Evolutionary conservation across 2,113 vertebrate species (phyloP), one percentile per base, ranked within the genome.

Genomic region (Scomber colias): DNA sequence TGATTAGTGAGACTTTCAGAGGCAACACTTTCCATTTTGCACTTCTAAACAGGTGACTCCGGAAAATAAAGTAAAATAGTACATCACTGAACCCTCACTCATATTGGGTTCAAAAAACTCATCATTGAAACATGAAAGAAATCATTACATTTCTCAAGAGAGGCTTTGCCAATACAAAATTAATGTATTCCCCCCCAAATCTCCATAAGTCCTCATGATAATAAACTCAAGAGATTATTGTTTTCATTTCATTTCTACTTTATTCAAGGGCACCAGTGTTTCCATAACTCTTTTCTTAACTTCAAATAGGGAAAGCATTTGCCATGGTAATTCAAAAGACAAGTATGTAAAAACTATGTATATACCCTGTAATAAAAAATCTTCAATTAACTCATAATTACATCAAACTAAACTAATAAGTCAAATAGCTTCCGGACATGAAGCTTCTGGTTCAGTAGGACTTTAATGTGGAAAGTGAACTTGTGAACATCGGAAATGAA

Each of bases 401-500:
- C 24, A 5, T 40, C 3, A 15, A 54, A 19, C n/a, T 19, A 21
- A 10, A 31, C 15, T 8, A 19, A 21, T 1, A 21, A 70, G 17
- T 16, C 63, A 65, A 53, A 76, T 63, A 83, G 30, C 0, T 46
- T 11, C 11, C 21, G 31, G 27, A 27, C 60, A 69, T 1, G 12
- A 27, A 14, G 14, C n/a, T 48, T 54, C 11, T 2, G 3, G 31
- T 19, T 15, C 4, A 17, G 50, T 40, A 12, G 13, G 7, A 45
- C 10, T 11, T 24, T 45, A 54, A 27, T 55, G 17, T 44, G n/a
- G 7, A 65, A 44, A 50, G n/a, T 15, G 6, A 81, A 71, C 5
- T 53, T 59, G 51, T 56, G 24, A 68, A 69, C 10, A 62, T 60
- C 68, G 53, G 65, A 59, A 54, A 72, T 65, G 3, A 59, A 21